These are phyloP conservation scores for Coenobita brevimanus DNA, from an alignment of 1,140 invertebrate species.

Conservation along the genomic window DNA sequence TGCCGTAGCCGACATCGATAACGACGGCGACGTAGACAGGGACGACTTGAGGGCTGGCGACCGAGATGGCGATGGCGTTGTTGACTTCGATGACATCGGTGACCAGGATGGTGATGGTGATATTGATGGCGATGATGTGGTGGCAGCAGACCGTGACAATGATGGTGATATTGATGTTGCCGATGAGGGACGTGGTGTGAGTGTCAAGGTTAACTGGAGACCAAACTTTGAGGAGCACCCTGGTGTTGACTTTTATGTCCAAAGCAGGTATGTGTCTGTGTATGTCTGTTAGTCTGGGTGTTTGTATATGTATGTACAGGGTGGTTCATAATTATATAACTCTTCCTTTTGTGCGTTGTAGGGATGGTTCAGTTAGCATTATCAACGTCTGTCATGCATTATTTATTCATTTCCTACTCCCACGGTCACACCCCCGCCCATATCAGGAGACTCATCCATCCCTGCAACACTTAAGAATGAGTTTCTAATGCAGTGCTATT, in stretches of 20 bases:
- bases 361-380: too few relatives aligned
- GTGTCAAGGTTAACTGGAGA: slow-evolving; percentile 85
- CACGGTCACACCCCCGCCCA: too few relatives aligned
- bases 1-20: slow-evolving; percentile 62
- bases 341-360: too few relatives aligned
- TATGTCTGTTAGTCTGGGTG: background rate
- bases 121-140: slow-evolving; percentile 64
- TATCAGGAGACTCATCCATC: too few relatives aligned
- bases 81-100: slow-evolving; percentile 63
- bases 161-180: slow-evolving; percentile 67
- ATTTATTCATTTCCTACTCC: too few relatives aligned
- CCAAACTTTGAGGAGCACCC: slow-evolving; percentile 81
- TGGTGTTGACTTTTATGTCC: slow-evolving; percentile 92
- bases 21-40: slow-evolving; percentile 63
- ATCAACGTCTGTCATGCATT: too few relatives aligned
- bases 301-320: slow-evolving; percentile 1
- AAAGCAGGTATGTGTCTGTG: slow-evolving; percentile 79
- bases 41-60: slow-evolving; percentile 60
- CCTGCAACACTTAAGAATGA: background rate
- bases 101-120: slow-evolving; percentile 67
- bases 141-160: slow-evolving; percentile 50
- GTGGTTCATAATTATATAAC: too few relatives aligned
- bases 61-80: slow-evolving; percentile 54
- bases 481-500: too few relatives aligned
- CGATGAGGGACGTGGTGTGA: slow-evolving; percentile 61